Base-by-base conservation (phyloP, 1,140 invertebrate genomes). In the Oreohelix idahoensis region DNA sequence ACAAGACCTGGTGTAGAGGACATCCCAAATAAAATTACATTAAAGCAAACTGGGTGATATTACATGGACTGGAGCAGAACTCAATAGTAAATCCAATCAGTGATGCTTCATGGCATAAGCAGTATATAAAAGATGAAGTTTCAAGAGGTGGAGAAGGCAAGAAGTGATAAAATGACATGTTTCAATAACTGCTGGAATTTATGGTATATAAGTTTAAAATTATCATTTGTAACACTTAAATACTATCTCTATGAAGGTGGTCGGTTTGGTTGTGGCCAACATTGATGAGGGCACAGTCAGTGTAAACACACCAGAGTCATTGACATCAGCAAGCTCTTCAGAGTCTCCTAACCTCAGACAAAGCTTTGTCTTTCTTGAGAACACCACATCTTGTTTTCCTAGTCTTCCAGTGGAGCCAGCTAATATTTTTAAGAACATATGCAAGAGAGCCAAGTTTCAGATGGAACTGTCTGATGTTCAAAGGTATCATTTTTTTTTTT, bases 181-280 rank as follows among this genome's bases (percentile, higher is more conserved):
- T n/a, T n/a, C 42, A 45, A 45, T 45, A 45, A 45, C 15, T 45
- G n/a, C n/a, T n/a, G n/a, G n/a, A n/a, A n/a, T n/a, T n/a, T n/a
- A n/a, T n/a, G n/a, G n/a, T n/a, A n/a, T n/a, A n/a, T n/a, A n/a
- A n/a, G n/a, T n/a, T n/a, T n/a, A n/a, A n/a, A n/a, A n/a, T n/a
- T n/a, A n/a, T n/a, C n/a, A n/a, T n/a, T n/a, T n/a, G n/a, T n/a
- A n/a, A n/a, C n/a, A n/a, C n/a, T n/a, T n/a, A n/a, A n/a, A n/a
- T n/a, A n/a, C n/a, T n/a, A n/a, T n/a, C n/a, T 45, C 5, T 45
- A 45, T 45, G 8, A 74, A 90, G 89, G 78, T 91, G 17, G 86
- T 87, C n/a, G 89, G 88, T 38, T 38, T 91, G 8, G 87, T 91
- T 8, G 81, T 89, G 13, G 89, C 89, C 1, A 86, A 91, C 81